A percentile compares a stretch with the other conserved stretches of the same genome.
Conservation (phyloP, 2,797 vertebrate genomes). For the Labroides dimidiatus region DNA sequence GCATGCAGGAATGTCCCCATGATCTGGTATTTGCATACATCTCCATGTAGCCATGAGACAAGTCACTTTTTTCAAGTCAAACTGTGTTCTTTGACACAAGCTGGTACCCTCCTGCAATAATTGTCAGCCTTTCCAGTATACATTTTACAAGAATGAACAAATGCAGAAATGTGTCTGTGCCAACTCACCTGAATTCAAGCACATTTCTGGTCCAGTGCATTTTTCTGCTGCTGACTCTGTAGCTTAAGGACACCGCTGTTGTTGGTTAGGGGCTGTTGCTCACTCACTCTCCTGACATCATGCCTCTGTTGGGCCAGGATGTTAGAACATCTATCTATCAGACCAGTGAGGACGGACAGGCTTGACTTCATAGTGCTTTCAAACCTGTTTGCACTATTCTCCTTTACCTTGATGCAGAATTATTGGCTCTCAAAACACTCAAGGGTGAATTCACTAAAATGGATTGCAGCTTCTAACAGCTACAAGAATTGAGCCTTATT, state of each 20-base stretch:
- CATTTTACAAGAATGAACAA: conserved; percentile 3
- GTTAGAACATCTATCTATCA: conserved; percentile 41
- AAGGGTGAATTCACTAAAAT: no score
- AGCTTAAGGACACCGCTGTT: conserved; percentile 20
- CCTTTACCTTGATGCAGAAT: conserved; percentile 10
- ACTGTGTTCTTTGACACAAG: background rate
- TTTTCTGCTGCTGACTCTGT: conserved; percentile 36
- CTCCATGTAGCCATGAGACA: conserved; percentile 1
- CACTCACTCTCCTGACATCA: conserved; percentile 12
- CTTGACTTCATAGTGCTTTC: conserved; percentile 8
- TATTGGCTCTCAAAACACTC: conserved; percentile 12
- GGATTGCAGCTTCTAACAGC: no score
- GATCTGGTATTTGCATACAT: background rate
- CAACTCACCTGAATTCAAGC: background rate
- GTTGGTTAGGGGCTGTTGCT: conserved; percentile 6
- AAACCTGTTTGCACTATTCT: background rate
- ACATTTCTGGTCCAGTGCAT: conserved; percentile 26
- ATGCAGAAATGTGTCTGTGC: conserved; percentile 15
- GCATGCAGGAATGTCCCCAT: background rate
- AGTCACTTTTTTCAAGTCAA: background rate
- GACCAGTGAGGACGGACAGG: conserved; percentile 8
- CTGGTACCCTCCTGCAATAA: conserved; percentile 6
- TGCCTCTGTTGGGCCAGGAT: conserved; percentile 26
- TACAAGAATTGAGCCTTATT: no score
- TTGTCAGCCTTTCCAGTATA: background rate